Base-by-base conservation (phyloP, 2,113 vertebrate species). In the Pavo muticus region DNA sequence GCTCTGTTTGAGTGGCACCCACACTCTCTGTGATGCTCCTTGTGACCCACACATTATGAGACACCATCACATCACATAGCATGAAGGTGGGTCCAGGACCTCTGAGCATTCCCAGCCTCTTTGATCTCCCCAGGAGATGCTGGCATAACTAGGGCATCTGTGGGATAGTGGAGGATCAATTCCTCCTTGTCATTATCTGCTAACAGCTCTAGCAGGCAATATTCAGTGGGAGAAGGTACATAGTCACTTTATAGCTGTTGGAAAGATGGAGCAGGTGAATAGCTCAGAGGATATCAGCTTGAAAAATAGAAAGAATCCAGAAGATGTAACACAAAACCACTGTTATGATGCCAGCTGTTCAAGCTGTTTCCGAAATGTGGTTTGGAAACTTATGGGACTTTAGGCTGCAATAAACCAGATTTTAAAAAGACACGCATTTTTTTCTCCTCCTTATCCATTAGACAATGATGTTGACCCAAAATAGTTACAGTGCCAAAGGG, bases 21-120 rank as follows among this genome's bases (percentile, higher is more conserved):
- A 10, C 5, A 13, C 32, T 35, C 20, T 13, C 9, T 30, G 12
- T 10, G 4, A 48, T 6, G 5, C 54, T 56, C 54, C 30, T 54
- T 56, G 54, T 56, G 54, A 56, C 47, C 39, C 39, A 21, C 39
- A 23, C 1, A 1, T 25, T 0, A 1, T 50, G 25, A 2, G 3
- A 45, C 64, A 42, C 8, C 18, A 11, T 14, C 12, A 32, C 6
- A 13, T 18, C 4, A 0, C 14, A 7, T 2, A 3, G 6, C 68
- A 76, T 3, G 4, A 56, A 16, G 0, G 3, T 9, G 14, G 12
- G 1, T 45, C 20, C 65, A 16, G 47, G 14, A 30, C 14, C 65
- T 77, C 10, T 0, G 23, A 20, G 7, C 35, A 3, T 6, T n/a
- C 60, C 10, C 4, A 17, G 72, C 13, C 7, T 0, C 40, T 73